A percentile compares a stretch with the other conserved stretches of the same genome.
These are phyloP conservation scores for Cryptosula pallasiana DNA, from an alignment of 2,888 invertebrate species.

Conservation along the genomic window DNA sequence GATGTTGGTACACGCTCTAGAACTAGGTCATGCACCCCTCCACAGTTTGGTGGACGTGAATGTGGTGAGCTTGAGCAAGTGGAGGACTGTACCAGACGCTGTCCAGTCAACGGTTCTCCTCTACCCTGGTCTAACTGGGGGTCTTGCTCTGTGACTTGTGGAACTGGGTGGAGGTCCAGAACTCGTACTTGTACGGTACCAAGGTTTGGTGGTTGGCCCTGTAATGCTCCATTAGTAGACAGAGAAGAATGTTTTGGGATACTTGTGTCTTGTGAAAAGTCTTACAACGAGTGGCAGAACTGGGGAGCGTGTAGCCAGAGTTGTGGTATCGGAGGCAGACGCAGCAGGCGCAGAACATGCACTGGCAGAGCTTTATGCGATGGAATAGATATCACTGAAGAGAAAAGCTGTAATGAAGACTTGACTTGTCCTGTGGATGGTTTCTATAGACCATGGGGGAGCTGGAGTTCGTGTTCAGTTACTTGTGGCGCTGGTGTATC, in stretches of 20 bases:
- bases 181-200: not conserved
- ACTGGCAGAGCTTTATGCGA: conserved; percentile 3
- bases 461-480: conserved; percentile 8
- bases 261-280: not conserved
- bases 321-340: not conserved
- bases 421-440: conserved; percentile 1
- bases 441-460: not conserved
- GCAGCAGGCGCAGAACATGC: not conserved
- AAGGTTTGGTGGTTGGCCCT: not conserved
- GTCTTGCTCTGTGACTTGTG: conserved; percentile 13
- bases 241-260: not conserved
- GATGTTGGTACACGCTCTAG: not conserved
- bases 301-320: conserved; percentile 3
- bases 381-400: conserved; percentile 3
- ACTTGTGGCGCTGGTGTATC: not conserved
- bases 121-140: conserved; percentile 1
- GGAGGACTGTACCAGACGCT: not conserved
- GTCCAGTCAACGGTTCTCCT: not conserved
- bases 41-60: not conserved
- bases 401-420: not conserved
- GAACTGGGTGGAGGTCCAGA: not conserved
- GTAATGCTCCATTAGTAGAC: not conserved
- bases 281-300: not conserved
- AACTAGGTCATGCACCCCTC: not conserved
- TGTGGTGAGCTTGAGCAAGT: not conserved